A percentile compares a stretch with the other conserved stretches of the same genome.
phyloP scores from a whole-genome alignment of 2,113 vertebrate genomes.

The Galemys pyrenaicus region DNA sequence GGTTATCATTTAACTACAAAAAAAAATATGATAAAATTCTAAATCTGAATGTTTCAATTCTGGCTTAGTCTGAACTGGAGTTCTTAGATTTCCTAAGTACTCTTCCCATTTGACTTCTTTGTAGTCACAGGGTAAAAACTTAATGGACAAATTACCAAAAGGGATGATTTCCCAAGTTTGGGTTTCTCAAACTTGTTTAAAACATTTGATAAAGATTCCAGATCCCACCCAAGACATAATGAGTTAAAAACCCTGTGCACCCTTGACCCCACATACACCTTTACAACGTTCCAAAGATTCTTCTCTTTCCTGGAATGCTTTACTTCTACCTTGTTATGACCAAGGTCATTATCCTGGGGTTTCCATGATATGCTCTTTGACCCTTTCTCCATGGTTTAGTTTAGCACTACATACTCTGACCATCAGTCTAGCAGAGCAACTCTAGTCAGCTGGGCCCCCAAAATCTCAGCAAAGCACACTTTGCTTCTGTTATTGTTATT shows the following conservation, averaged over 20 bases:
- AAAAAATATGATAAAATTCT: background rate
- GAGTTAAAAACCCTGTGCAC: background rate
- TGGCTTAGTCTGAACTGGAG: background rate
- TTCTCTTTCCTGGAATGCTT: background rate
- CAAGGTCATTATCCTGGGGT: background rate
- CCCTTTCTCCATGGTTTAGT: background rate
- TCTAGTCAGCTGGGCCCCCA: background rate
- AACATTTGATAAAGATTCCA: background rate
- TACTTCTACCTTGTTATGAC: background rate
- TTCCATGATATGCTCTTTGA: background rate
- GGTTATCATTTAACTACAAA: background rate
- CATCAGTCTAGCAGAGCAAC: background rate
- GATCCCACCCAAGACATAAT: background rate
- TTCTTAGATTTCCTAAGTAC: background rate
- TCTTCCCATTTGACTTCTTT: background rate
- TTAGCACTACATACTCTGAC: background rate
- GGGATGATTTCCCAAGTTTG: background rate
- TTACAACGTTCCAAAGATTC: background rate
- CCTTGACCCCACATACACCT: background rate
- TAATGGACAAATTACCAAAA: background rate
- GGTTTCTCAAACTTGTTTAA: background rate
- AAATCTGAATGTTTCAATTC: background rate
- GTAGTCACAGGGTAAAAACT: background rate
- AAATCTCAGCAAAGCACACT: background rate
- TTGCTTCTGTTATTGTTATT: background rate